phyloP scores from a whole-genome alignment of 2,888 invertebrate species.

The Heliconius ismenius region DNA sequence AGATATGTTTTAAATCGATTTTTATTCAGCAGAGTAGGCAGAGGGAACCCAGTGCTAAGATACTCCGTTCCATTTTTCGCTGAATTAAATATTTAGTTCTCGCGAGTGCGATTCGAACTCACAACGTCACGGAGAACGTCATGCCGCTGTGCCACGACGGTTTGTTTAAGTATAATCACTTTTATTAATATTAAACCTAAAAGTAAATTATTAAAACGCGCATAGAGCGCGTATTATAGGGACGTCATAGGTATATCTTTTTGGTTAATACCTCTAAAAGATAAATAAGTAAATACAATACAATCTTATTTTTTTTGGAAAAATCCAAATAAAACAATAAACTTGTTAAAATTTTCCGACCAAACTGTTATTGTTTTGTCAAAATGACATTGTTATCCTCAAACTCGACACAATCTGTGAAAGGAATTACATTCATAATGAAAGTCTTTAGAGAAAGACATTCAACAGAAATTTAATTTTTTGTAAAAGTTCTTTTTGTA shows the following conservation, averaged over 20 bases:
- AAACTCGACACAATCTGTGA: not conserved
- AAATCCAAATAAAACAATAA: not conserved
- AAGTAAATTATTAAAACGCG: not conserved
- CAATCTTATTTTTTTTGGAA: not conserved
- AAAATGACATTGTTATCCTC: constrained; percentile 2
- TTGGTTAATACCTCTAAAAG: too few relatives aligned
- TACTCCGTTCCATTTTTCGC: too few relatives aligned
- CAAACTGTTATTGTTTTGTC: not conserved
- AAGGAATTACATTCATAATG: not conserved
- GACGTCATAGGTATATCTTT: too few relatives aligned
- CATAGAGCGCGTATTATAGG: too few relatives aligned
- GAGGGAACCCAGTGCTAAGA: too few relatives aligned
- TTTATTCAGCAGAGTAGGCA: too few relatives aligned
- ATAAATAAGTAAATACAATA: too few relatives aligned
- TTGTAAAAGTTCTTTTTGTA: constrained; percentile 14
- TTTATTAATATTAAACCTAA: not conserved
- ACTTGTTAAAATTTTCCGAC: constrained; percentile 3
- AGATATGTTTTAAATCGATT: not conserved
- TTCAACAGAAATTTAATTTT: constrained; percentile 9
- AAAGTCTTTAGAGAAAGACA: constrained; percentile 2
- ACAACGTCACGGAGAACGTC: too few relatives aligned
- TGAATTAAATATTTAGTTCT: too few relatives aligned
- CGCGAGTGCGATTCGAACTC: too few relatives aligned
- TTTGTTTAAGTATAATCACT: too few relatives aligned
- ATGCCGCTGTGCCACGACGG: too few relatives aligned